Evolutionary conservation across 2,888 invertebrate species (phyloP).

Genomic region (Stramonita haemastoma): DNA sequence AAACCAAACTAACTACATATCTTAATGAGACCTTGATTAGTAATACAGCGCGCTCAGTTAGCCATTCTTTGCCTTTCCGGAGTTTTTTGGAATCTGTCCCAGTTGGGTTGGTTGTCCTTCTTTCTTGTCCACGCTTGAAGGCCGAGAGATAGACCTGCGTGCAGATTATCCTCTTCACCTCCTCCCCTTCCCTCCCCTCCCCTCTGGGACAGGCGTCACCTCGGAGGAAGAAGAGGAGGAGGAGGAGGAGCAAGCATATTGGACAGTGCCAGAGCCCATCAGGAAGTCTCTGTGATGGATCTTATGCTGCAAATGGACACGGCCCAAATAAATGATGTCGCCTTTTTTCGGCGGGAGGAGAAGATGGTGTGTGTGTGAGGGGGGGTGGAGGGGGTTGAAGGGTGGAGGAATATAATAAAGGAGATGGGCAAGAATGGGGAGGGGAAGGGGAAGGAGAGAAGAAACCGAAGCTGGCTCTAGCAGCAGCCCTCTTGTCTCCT

Average conservation of each 20-base stretch:
- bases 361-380: neutral
- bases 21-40: no score
- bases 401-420: no score
- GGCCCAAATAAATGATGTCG: constrained; percentile 45
- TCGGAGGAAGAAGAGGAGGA: neutral
- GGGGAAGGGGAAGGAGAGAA: neutral
- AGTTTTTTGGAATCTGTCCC: no score
- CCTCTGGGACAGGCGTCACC: no score
- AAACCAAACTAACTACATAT: no score
- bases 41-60: no score
- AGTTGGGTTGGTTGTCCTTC: no score
- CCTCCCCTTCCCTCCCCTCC: neutral
- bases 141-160: neutral
- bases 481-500: neutral
- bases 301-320: constrained; percentile 46
- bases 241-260: neutral
- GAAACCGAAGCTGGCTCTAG: neutral
- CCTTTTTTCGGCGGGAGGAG: neutral
- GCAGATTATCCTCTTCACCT: neutral
- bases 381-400: neutral
- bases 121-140: neutral
- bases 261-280: constrained; percentile 22
- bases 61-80: no score
- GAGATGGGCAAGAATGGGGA: neutral
- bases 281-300: constrained; percentile 46